Conservation (phyloP, 2,797 vertebrate genomes). For the Eulemur albifrons region DNA sequence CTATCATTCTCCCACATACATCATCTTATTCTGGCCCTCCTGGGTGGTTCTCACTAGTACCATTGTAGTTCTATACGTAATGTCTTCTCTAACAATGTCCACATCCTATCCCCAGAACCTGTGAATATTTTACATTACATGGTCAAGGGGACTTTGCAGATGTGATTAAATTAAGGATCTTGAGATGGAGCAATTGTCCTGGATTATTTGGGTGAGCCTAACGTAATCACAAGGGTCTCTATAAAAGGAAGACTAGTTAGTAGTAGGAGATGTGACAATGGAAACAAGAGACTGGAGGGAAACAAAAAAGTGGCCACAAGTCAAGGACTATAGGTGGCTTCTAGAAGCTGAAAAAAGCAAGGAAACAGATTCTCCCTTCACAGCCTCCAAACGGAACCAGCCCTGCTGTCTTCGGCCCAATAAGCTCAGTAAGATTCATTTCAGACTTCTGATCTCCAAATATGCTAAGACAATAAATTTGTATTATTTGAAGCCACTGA, state of each 20-base stretch:
- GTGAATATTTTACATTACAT: neutral
- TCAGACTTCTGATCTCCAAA: neutral
- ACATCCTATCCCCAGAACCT: neutral
- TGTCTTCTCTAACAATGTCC: neutral
- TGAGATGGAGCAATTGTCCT: neutral
- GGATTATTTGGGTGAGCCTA: neutral
- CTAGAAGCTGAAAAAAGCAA: neutral
- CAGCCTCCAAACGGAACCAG: neutral
- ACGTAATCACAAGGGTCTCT: neutral
- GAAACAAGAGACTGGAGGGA: neutral
- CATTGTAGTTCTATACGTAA: neutral
- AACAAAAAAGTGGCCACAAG: neutral
- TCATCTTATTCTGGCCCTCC: neutral
- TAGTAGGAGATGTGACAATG: neutral
- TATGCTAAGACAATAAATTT: neutral
- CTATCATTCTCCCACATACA: neutral
- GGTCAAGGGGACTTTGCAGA: neutral
- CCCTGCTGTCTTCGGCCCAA: neutral
- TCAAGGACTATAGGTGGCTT: neutral
- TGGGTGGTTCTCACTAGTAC: neutral
- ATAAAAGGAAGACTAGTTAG: neutral
- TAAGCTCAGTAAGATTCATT: neutral
- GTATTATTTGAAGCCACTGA: neutral
- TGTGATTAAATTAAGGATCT: neutral
- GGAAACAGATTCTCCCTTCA: neutral